Percentiles rank a stretch among this genome's conserved stretches.
Conservation (phyloP, 2,113 vertebrate species). For the Hydrochoerus hydrochaeris region DNA sequence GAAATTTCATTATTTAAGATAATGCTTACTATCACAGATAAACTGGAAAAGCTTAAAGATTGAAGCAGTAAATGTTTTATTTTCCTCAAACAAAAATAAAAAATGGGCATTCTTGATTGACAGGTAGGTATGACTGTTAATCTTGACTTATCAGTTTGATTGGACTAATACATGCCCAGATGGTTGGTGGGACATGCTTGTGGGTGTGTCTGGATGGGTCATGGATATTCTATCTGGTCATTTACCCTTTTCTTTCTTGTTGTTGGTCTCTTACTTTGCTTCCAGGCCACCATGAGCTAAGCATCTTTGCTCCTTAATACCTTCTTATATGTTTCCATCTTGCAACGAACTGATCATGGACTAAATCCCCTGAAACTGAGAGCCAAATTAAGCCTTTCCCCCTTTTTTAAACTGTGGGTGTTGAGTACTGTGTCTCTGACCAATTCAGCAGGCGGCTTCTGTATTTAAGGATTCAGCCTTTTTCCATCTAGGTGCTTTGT, state of each 20-base stretch:
- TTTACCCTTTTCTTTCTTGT: not conserved
- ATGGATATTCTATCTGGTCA: too few species aligned
- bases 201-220: not conserved
- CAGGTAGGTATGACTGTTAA: not conserved
- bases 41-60: not conserved
- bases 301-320: not conserved
- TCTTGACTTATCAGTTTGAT: not conserved
- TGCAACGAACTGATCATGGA: not conserved
- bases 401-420: not conserved
- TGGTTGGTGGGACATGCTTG: not conserved
- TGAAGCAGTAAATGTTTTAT: not conserved
- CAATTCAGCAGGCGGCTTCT: not conserved
- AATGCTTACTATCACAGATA: not conserved
- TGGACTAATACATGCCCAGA: not conserved
- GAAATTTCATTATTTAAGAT: conserved; percentile 26
- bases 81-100: not conserved
- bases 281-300: not conserved
- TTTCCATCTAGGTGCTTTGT: not conserved
- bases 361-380: not conserved
- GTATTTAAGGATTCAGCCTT: not conserved
- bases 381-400: not conserved
- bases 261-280: not conserved
- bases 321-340: not conserved
- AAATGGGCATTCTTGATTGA: not conserved
- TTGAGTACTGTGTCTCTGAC: not conserved